phyloP scores from a whole-genome alignment of 2,888 invertebrate genomes.

The Pilophorus perplexus region DNA sequence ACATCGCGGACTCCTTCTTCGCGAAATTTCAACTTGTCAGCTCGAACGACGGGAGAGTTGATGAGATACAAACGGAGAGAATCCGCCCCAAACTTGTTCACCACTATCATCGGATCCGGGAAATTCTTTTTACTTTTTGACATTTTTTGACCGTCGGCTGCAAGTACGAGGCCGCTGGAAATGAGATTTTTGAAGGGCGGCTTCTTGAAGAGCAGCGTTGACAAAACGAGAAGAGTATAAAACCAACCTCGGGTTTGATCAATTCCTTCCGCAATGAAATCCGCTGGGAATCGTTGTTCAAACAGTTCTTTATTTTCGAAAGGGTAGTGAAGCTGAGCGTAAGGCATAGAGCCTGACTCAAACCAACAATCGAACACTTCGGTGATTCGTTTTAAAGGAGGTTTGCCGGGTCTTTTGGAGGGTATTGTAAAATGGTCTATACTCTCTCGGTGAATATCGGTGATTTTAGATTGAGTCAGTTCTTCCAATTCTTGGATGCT shows the following conservation, averaged over 20 bases:
- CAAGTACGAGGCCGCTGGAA: slow-evolving; percentile 91
- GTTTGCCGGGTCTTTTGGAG: slow-evolving; percentile 76
- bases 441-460: slow-evolving; percentile 90
- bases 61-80: slow-evolving; percentile 93
- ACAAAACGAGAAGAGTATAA: slow-evolving; percentile 95
- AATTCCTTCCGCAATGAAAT: slow-evolving; percentile 99
- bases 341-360: slow-evolving; percentile 99
- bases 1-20: slow-evolving; percentile 96
- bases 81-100: slow-evolving; percentile 93
- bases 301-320: slow-evolving; percentile 89
- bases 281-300: slow-evolving; percentile 90
- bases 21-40: slow-evolving; percentile 93
- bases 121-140: slow-evolving; percentile 98
- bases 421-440: slow-evolving; percentile 93
- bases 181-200: slow-evolving; percentile 98
- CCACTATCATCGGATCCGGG: slow-evolving; percentile 85
- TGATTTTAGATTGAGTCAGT: slow-evolving; percentile 76
- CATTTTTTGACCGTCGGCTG: slow-evolving; percentile 99
- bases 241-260: slow-evolving; percentile 99
- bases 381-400: slow-evolving; percentile 77
- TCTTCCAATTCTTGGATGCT: slow-evolving; percentile 87
- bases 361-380: slow-evolving; percentile 99
- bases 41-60: slow-evolving; percentile 96
- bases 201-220: slow-evolving; percentile 91
- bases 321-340: slow-evolving; percentile 93